Percentiles rank a stretch among this genome's conserved stretches.
Evolutionary conservation across 2,113 vertebrate species (phyloP).

Genomic region (Gallinago undulata): DNA sequence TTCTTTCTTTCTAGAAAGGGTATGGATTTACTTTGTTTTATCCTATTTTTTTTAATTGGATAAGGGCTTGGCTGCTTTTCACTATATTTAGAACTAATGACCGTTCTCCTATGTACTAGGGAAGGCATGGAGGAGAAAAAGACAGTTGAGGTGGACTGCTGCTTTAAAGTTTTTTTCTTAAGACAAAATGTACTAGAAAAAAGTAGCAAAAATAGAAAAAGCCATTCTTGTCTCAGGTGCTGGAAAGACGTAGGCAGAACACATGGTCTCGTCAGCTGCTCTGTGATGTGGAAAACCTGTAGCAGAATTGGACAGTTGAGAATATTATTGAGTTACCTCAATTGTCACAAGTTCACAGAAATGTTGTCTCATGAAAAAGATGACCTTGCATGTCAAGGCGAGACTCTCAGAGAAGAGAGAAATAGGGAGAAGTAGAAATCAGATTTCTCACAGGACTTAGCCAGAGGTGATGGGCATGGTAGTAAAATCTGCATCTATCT

Average conservation of each 20-base stretch:
- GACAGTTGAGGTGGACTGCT: background rate
- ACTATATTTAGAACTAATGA: background rate
- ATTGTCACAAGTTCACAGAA: background rate
- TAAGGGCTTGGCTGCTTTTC: background rate
- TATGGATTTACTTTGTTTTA: background rate
- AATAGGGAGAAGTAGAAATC: background rate
- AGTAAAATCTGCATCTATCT: background rate
- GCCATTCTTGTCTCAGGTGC: slow-evolving; percentile 58
- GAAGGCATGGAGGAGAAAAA: background rate
- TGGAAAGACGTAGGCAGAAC: slow-evolving; percentile 61
- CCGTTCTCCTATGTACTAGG: background rate
- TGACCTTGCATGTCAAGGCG: background rate
- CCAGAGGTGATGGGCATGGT: background rate
- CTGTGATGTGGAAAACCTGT: slow-evolving; percentile 32
- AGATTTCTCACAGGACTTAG: background rate
- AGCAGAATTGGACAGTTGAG: background rate
- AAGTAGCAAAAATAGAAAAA: slow-evolving; percentile 58
- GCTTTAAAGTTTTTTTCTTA: background rate
- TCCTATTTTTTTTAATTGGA: background rate
- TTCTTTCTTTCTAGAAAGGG: background rate
- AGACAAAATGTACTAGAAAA: slow-evolving; percentile 59
- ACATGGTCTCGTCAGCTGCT: slow-evolving; percentile 65
- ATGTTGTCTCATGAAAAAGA: background rate
- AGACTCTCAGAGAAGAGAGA: background rate
- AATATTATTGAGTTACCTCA: background rate